Percentiles rank a stretch among this genome's conserved stretches.
phyloP scores from a whole-genome alignment of 2,888 invertebrate species.

The Aphodius sticticus region DNA sequence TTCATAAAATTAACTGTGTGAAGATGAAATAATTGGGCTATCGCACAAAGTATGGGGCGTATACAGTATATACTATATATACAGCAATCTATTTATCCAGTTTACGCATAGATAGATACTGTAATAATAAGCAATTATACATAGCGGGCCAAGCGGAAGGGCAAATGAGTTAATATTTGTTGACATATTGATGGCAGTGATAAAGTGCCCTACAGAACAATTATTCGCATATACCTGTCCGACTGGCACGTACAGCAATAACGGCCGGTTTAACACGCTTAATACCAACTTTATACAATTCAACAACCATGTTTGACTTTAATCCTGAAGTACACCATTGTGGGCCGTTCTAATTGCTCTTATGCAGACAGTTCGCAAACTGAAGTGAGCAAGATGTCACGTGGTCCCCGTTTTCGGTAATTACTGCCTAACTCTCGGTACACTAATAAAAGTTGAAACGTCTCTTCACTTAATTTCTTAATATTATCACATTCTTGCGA shows the following conservation, averaged over 20 bases:
- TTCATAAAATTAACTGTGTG: too few species aligned
- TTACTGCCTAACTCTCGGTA: background rate
- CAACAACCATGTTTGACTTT: background rate
- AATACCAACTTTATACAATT: slow-evolving; percentile 4
- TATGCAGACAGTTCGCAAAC: background rate
- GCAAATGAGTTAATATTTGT: slow-evolving; percentile 19
- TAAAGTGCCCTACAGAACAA: slow-evolving; percentile 16
- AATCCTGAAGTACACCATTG: background rate
- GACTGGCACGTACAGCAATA: background rate
- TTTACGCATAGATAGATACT: background rate
- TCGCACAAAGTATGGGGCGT: background rate
- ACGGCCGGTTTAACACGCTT: background rate
- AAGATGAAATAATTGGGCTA: background rate
- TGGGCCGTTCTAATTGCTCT: background rate
- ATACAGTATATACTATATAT: background rate
- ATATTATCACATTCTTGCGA: background rate
- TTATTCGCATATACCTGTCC: slow-evolving; percentile 17
- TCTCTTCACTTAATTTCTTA: background rate
- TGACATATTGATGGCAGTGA: slow-evolving; percentile 24
- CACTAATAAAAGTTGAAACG: background rate
- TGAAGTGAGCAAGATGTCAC: slow-evolving; percentile 4
- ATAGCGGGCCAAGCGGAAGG: background rate
- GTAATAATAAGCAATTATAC: background rate
- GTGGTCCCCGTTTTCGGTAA: background rate
- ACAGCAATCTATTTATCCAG: background rate